Base-by-base conservation (phyloP, 2,113 vertebrate species). In the Hylia prasina region DNA sequence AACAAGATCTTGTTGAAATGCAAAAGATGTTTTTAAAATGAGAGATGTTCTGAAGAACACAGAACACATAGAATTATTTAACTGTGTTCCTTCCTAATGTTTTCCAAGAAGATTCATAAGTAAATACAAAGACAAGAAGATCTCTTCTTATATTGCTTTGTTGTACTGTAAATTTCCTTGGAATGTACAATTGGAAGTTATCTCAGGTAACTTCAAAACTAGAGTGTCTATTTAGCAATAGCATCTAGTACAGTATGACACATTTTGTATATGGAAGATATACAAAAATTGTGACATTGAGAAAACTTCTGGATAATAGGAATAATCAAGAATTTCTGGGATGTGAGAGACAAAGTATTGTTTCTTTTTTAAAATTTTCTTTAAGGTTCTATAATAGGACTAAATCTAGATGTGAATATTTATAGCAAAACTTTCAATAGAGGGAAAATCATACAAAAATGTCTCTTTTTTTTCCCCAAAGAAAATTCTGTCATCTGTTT, bases 401-500 rank as follows among this genome's bases (percentile, higher is more conserved):
- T 83, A 83, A 75, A 61, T 40, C 2, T 68, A 70, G 14, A 69
- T 66, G 6, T 6, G 35, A 70, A 81, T 83, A 77, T 70, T 80
- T 78, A 22, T 81, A 75, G 27, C 4, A 69, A 86, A 92, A 3
- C 6, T 75, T 81, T 91, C n/a, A 84, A 35, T 3, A 72, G 15
- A 54, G 3, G 16, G 45, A 19, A 70, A 83, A 33, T 25, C 2
- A 18, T 27, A 17, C 0, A 2, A 66, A 79, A 70, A 45, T 47
- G 0, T 13, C 0, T 45, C 12, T 24, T 25, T 54, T 48, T 61
- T 27, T 51, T 5, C 4, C 20, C 20, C 0, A 7, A 45, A 58
- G 50, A 61, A 54, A 23, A 44, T n/a, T 44, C 15, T 60, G 7
- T 86, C 31, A 60, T 60, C 13, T 83, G 3, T 44, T 91, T 17